Evolutionary conservation across 2,888 invertebrate species (phyloP).

Genomic region (Drosophila macrothrix): DNA sequence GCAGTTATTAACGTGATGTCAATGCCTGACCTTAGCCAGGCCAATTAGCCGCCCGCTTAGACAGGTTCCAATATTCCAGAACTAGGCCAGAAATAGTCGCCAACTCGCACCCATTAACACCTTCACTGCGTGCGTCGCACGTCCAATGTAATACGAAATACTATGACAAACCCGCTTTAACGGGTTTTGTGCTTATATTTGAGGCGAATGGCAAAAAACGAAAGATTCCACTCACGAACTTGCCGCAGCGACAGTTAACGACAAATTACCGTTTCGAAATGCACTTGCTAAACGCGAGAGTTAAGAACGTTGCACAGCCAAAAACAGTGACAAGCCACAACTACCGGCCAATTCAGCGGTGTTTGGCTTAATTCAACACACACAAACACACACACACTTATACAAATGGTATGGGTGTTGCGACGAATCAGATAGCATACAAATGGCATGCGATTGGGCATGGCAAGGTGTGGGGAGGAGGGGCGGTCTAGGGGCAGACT

Average conservation of each 20-base stretch:
- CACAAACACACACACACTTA: slow-evolving; percentile 14
- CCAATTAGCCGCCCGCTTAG: slow-evolving; percentile 19
- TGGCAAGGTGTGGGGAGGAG: slow-evolving; percentile 29
- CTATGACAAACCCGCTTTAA: slow-evolving; percentile 50
- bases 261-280: slow-evolving; percentile 78
- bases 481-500: slow-evolving; percentile 30
- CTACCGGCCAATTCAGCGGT: slow-evolving; percentile 20
- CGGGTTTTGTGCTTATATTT: slow-evolving; percentile 43
- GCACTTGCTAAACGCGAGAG: slow-evolving; percentile 72
- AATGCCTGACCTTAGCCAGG: slow-evolving; percentile 35
- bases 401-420: slow-evolving; percentile 36
- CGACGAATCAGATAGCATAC: slow-evolving; percentile 71
- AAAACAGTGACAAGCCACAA: slow-evolving; percentile 36
- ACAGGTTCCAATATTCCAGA: slow-evolving; percentile 28
- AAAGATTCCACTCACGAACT: slow-evolving; percentile 79
- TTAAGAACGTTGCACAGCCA: slow-evolving; percentile 70
- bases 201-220: slow-evolving; percentile 17
- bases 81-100: slow-evolving; percentile 30
- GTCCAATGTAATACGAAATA: slow-evolving; percentile 25
- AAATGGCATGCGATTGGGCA: slow-evolving; percentile 64
- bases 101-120: slow-evolving; percentile 3
- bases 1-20: slow-evolving; percentile 17
- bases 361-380: slow-evolving; percentile 41
- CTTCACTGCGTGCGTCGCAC: slow-evolving; percentile 5
- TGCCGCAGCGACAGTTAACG: slow-evolving; percentile 58